These are phyloP conservation scores for Tachysurus vachellii DNA, from an alignment of 2,113 vertebrate species.

Conservation along the genomic window DNA sequence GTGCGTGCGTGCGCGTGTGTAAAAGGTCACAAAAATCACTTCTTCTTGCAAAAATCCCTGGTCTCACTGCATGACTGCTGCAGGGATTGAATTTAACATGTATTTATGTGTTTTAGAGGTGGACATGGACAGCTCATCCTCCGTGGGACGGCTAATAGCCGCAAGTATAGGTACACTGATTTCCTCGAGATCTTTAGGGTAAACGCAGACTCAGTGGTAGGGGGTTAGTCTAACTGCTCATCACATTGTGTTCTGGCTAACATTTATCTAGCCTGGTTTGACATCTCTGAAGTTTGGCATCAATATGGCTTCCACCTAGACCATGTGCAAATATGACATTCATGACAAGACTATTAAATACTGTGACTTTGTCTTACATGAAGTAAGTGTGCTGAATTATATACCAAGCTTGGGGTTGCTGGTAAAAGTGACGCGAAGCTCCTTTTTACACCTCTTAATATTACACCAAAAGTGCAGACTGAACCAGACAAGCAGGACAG, in stretches of 20 bases:
- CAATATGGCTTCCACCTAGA: not conserved
- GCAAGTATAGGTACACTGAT: conserved; percentile 76
- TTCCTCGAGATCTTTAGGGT: conserved; percentile 29
- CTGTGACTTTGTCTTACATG: not conserved
- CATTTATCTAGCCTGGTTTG: conserved; percentile 23
- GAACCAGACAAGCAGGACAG: not conserved
- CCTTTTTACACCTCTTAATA: not conserved
- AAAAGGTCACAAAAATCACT: not conserved
- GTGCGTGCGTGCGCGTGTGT: not conserved
- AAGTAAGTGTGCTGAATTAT: not conserved
- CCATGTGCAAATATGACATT: not conserved
- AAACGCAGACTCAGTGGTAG: conserved; percentile 66
- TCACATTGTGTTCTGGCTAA: not conserved
- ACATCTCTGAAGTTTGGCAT: not conserved
- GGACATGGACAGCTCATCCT: conserved; percentile 80
- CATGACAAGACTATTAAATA: not conserved
- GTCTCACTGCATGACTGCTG: not conserved
- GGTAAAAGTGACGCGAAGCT: not conserved
- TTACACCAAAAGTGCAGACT: not conserved
- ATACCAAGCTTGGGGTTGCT: not conserved
- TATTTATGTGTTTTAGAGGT: conserved; percentile 86
- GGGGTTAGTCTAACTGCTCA: conserved; percentile 52
- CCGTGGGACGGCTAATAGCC: conserved; percentile 80
- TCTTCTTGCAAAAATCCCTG: conserved; percentile 1
- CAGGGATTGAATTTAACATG: conserved; percentile 36